Percentiles rank a stretch among this genome's conserved stretches.
These are phyloP conservation scores for Polypedilum vanderplanki DNA, from an alignment of 1,140 invertebrate genomes.

Conservation along the genomic window DNA sequence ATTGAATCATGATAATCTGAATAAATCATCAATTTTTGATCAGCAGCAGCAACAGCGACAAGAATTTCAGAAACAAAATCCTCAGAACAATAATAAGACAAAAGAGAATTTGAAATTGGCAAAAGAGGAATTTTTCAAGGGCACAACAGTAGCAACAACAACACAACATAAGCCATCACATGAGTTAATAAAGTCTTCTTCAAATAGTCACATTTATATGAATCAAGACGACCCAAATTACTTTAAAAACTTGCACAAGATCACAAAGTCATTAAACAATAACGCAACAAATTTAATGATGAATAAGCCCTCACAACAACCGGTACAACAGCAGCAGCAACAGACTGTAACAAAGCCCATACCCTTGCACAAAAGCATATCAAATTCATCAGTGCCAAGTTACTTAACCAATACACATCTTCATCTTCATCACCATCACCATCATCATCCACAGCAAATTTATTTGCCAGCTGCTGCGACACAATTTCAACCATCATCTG, in stretches of 20 bases:
- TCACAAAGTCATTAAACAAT: conserved; percentile 5
- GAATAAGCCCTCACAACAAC: conserved; percentile 21
- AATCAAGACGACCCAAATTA: conserved; percentile 7
- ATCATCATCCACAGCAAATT: not conserved
- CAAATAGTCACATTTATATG: conserved; percentile 25
- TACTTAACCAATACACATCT: conserved; percentile 33
- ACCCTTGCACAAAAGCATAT: not conserved
- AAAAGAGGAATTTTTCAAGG: conserved; percentile 23
- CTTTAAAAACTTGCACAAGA: conserved; percentile 13
- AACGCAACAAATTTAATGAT: not conserved
- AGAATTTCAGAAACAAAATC: not conserved
- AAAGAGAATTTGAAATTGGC: not conserved
- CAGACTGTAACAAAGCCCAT: conserved; percentile 30
- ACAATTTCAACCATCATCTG: not conserved
- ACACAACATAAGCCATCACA: conserved; percentile 6
- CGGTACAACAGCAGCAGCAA: conserved; percentile 31
- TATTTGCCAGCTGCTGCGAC: not conserved
- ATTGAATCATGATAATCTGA: conserved; percentile 1
- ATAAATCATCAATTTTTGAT: conserved; percentile 9
- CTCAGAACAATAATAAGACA: not conserved
- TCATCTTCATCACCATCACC: not conserved
- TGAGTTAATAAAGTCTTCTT: conserved; percentile 1
- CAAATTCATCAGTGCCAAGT: conserved; percentile 31
- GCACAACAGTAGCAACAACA: conserved; percentile 29
- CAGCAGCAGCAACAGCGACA: not conserved